Evolutionary conservation across 1,140 invertebrate species (phyloP).

Genomic region (Lycorma delicatula): DNA sequence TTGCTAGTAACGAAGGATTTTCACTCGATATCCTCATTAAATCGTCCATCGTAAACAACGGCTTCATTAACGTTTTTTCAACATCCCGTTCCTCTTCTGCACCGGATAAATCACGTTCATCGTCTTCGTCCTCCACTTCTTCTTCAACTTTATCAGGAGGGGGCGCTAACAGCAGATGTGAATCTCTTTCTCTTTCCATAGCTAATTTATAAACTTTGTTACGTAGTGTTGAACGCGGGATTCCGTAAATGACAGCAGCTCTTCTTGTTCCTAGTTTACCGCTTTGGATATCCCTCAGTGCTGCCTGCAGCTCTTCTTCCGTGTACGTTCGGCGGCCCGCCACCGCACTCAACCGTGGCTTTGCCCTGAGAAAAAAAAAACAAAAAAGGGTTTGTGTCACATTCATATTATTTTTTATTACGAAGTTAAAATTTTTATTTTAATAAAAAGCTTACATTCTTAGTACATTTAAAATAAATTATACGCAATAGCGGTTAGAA

Average conservation of each 20-base stretch:
- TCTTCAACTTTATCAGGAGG: conserved; percentile 16
- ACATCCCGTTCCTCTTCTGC: conserved; percentile 57
- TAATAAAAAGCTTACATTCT: too few relatives aligned
- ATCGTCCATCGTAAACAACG: conserved; percentile 49
- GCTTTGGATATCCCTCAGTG: conserved; percentile 83
- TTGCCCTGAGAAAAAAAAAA: conserved; percentile 44
- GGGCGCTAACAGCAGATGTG: conserved; percentile 38
- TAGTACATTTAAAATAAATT: too few relatives aligned
- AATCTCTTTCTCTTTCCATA: conserved; percentile 55
- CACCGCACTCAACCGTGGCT: conserved; percentile 49
- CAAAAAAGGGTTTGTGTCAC: too few relatives aligned
- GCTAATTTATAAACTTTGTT: conserved; percentile 90
- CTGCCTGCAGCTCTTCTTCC: conserved; percentile 82
- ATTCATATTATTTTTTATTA: too few relatives aligned
- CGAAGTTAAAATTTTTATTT: too few relatives aligned
- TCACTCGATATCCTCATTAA: conserved; percentile 49
- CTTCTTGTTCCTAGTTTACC: conserved; percentile 84
- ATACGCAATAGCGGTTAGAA: too few relatives aligned
- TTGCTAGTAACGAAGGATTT: conserved; percentile 29
- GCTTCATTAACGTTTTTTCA: conserved; percentile 48
- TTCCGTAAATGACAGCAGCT: conserved; percentile 89
- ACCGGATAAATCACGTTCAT: conserved; percentile 51
- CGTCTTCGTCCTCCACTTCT: conserved; percentile 36
- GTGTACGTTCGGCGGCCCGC: conserved; percentile 68
- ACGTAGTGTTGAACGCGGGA: conserved; percentile 86